Evolutionary conservation across 2,888 invertebrate genomes (phyloP).

Genomic region (Cyrtodaria siliqua): DNA sequence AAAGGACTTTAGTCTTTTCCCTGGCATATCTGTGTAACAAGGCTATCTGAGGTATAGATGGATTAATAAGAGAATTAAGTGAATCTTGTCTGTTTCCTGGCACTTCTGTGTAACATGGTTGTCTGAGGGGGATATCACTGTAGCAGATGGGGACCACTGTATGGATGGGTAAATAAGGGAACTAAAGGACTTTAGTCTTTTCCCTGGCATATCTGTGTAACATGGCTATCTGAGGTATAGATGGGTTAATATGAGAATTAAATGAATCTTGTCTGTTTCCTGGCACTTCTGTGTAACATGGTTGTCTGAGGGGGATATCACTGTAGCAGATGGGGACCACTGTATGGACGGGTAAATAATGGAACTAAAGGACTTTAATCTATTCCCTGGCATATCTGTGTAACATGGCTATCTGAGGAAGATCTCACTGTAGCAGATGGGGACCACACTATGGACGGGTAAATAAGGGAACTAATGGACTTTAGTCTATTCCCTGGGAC

Average conservation of each 20-base stretch:
- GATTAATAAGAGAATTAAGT: too few relatives aligned
- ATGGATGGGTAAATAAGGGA: constrained; percentile 24
- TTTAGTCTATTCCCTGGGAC: neutral
- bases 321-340: constrained; percentile 47
- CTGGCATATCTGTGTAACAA: neutral
- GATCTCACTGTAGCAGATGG: constrained; percentile 47
- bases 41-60: neutral
- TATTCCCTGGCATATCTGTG: too few relatives aligned
- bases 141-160: constrained; percentile 46
- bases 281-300: constrained; percentile 1
- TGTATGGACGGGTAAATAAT: too few relatives aligned
- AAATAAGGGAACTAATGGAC: constrained; percentile 3
- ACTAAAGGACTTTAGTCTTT: neutral
- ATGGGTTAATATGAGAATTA: constrained; percentile 2
- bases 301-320: constrained; percentile 26
- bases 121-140: constrained; percentile 45
- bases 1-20: neutral
- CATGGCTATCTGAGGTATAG: neutral
- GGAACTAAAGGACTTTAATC: too few relatives aligned
- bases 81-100: too few relatives aligned
- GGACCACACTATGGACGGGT: constrained; percentile 40
- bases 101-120: too few relatives aligned
- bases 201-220: neutral
- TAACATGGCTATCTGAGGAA: constrained; percentile 48
- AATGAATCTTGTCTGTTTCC: neutral